Evolutionary conservation across 2,113 vertebrate genomes (phyloP), one percentile per base, ranked within the genome.

Genomic region (Silurus glanis): DNA sequence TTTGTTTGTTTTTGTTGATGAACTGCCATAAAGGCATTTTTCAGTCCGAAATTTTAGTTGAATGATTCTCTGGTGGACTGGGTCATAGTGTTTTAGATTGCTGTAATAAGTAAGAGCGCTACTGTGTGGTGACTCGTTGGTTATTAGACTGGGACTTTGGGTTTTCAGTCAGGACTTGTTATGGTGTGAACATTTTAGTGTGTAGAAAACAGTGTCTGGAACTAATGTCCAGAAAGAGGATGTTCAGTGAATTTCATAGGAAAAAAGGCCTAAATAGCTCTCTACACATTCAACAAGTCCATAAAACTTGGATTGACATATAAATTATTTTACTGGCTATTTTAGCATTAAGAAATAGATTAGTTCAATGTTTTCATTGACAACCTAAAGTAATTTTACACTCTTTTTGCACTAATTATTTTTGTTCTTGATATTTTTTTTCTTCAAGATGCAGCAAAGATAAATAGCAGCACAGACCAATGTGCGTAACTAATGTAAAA

Each of bases 91-190:
- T 13, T 67, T 47, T 28, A 56, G 3, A 81, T 81, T 13, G 23
- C 55, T 85, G 25, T 64, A 79, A 55, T 67, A 79, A 53, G 49
- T 19, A 21, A 85, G 14, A 76, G 47, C 23, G 9, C 69, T 49
- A 25, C 49, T n/a, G 59, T 53, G 45, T 59, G 59, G 72, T 23
- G 37, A n/a, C 55, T 45, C 13, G 12, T 56, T 28, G 62, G 17
- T 59, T 80, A 85, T 59, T 55, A 55, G 8, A 58, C 8, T 85
- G 71, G 69, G 47, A 25, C 71, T 75, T 51, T 53, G 51, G 53
- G 37, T 17, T 71, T 81, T 81, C 81, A 61, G 53, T 74, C 23
- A 74, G 9, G 9, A 75, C 23, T 47, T 79, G 16, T 5, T 10
- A 28, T 75, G 56, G 12, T 19, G 47, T 16, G 25, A 59, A 69